Conservation (phyloP, 2,113 vertebrate species). For the Paramormyrops kingsleyae region DNA sequence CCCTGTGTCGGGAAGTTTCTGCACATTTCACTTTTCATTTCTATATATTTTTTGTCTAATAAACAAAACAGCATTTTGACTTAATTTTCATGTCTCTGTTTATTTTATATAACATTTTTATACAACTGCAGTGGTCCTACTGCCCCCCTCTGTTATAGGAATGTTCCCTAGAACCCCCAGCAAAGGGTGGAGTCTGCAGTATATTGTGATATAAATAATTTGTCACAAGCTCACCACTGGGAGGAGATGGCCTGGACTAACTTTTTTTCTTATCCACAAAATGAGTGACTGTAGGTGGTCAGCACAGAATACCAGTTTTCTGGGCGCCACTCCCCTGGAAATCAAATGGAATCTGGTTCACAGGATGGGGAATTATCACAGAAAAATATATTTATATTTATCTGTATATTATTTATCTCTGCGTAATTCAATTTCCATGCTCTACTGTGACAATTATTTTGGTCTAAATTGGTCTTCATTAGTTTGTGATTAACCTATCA, state of each 20-base stretch:
- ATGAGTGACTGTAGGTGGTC: background rate
- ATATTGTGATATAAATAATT: background rate
- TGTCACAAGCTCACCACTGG: background rate
- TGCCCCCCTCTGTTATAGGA: background rate
- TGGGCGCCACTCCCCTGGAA: slow-evolving; percentile 29
- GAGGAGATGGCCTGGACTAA: background rate
- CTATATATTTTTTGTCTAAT: background rate
- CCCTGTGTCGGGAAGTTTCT: background rate
- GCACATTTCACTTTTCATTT: background rate
- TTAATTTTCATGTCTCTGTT: background rate
- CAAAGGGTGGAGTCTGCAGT: background rate
- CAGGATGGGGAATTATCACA: slow-evolving; percentile 42
- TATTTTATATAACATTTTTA: background rate
- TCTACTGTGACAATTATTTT: slow-evolving; percentile 9
- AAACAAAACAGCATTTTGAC: background rate
- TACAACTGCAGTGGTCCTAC: background rate
- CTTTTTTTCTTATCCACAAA: background rate
- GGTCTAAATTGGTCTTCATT: background rate
- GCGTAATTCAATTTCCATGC: slow-evolving; percentile 47
- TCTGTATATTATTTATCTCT: slow-evolving; percentile 35
- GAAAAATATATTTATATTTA: slow-evolving; percentile 52
- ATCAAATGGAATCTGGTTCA: slow-evolving; percentile 38
- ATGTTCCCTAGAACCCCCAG: background rate
- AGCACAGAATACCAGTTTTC: background rate
- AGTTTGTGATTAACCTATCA: background rate